phyloP scores from a whole-genome alignment of 2,797 vertebrate genomes.

The Enteromius treurensis region DNA sequence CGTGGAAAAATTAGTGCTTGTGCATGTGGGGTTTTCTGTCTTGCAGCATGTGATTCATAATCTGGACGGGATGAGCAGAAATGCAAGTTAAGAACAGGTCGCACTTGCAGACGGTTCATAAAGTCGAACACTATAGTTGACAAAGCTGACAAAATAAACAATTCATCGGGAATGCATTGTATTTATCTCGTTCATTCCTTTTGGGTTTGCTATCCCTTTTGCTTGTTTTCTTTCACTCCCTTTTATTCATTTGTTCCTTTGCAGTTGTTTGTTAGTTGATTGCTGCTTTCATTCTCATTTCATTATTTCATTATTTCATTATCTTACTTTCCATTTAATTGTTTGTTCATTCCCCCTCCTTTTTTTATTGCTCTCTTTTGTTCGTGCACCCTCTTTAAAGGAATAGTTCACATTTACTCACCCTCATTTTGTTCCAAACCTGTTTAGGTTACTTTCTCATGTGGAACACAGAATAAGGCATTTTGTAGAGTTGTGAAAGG shows the following conservation, averaged over 20 bases:
- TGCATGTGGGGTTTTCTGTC: constrained; percentile 15
- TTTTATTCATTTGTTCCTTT: neutral
- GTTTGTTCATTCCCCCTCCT: neutral
- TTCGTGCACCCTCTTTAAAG: too few relatives aligned
- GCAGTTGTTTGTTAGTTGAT: neutral
- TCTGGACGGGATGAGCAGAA: constrained; percentile 3
- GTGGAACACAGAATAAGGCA: neutral
- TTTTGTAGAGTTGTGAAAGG: neutral
- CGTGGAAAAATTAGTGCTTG: neutral
- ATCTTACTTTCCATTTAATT: neutral
- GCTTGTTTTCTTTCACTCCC: neutral
- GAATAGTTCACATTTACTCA: neutral
- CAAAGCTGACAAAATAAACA: neutral
- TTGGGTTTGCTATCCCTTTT: neutral
- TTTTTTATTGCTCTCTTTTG: neutral
- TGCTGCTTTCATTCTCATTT: neutral
- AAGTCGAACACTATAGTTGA: neutral
- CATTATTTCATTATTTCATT: neutral
- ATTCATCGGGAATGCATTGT: neutral
- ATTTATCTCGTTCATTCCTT: neutral
- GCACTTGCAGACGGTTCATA: neutral
- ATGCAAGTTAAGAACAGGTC: constrained; percentile 5
- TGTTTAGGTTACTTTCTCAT: neutral
- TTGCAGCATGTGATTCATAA: constrained; percentile 10
- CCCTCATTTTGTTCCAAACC: neutral